A percentile compares a stretch with the other conserved stretches of the same genome.
These are phyloP conservation scores for Tromatobia lineatoria DNA, from an alignment of 2,888 invertebrate genomes.

Conservation along the genomic window DNA sequence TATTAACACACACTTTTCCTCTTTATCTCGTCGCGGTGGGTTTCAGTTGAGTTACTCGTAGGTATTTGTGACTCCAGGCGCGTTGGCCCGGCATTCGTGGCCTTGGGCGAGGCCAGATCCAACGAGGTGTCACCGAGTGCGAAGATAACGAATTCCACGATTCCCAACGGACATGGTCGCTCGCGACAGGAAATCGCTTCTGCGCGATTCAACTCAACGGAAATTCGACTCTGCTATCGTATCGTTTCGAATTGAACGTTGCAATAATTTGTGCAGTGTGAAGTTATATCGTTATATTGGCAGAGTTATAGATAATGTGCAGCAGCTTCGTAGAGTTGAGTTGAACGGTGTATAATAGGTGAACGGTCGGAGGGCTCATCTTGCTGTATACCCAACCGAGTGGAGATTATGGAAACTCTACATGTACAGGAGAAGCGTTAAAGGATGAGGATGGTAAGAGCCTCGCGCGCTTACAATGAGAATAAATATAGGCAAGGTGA, in stretches of 20 bases:
- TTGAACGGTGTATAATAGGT: no score
- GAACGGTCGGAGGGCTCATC: no score
- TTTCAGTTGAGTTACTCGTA: neutral
- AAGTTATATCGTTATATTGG: no score
- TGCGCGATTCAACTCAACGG: no score
- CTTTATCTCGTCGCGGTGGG: neutral
- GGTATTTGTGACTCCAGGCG: neutral
- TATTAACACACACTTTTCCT: constrained; percentile 27
- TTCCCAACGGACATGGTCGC: neutral
- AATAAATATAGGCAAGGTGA: constrained; percentile 8
- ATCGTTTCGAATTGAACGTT: no score
- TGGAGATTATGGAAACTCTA: constrained; percentile 3
- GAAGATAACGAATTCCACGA: constrained; percentile 45
- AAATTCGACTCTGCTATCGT: no score
- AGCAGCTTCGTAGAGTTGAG: no score
- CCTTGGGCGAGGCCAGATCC: neutral
- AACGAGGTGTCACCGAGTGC: constrained; percentile 38
- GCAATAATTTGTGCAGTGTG: no score
- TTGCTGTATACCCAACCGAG: no score
- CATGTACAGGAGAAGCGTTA: neutral
- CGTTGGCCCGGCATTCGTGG: neutral
- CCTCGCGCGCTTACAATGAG: neutral
- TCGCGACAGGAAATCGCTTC: neutral
- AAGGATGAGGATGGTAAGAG: constrained; percentile 10
- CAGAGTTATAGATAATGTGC: no score